Evolutionary conservation across 2,797 vertebrate genomes (phyloP).

Genomic region (Hyperoplus lanceolatus): DNA sequence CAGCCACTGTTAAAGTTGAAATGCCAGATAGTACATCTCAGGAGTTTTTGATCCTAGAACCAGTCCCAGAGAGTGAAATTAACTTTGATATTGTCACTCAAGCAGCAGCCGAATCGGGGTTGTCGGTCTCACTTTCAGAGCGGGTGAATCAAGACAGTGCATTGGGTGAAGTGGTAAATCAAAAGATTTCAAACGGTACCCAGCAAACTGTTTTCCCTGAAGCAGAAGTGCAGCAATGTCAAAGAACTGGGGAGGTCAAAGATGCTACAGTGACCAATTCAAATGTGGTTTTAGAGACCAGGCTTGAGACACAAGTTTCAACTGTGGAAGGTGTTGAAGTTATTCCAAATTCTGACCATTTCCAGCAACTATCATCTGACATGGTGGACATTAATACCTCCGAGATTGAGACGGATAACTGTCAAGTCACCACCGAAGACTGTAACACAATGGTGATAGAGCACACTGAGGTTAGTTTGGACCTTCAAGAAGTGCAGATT

Average conservation of each 20-base stretch:
- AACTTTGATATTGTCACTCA: conserved; percentile 77
- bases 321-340: conserved; percentile 60
- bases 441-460: conserved; percentile 20
- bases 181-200: conserved; percentile 41
- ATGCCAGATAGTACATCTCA: conserved; percentile 61
- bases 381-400: conserved; percentile 54
- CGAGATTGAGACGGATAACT: conserved; percentile 52
- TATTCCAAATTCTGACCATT: conserved; percentile 57
- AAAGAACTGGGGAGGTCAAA: conserved; percentile 43
- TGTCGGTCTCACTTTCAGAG: conserved; percentile 57
- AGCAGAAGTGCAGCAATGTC: conserved; percentile 27
- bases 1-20: conserved; percentile 21
- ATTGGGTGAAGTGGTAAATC: conserved; percentile 22
- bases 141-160: conserved; percentile 28
- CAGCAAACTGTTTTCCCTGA: conserved; percentile 33
- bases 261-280: conserved; percentile 53
- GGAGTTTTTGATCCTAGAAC: conserved; percentile 72
- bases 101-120: conserved; percentile 74
- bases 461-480: conserved; percentile 41
- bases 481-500: conserved; percentile 75
- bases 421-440: conserved; percentile 40
- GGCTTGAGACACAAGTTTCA: neutral
- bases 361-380: conserved; percentile 44
- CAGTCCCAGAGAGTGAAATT: conserved; percentile 62
- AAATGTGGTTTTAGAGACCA: conserved; percentile 17